Percentiles rank a stretch among this genome's conserved stretches.
phyloP scores from a whole-genome alignment of 2,888 invertebrate genomes.

The Gastracanthus pulcherrimus region DNA sequence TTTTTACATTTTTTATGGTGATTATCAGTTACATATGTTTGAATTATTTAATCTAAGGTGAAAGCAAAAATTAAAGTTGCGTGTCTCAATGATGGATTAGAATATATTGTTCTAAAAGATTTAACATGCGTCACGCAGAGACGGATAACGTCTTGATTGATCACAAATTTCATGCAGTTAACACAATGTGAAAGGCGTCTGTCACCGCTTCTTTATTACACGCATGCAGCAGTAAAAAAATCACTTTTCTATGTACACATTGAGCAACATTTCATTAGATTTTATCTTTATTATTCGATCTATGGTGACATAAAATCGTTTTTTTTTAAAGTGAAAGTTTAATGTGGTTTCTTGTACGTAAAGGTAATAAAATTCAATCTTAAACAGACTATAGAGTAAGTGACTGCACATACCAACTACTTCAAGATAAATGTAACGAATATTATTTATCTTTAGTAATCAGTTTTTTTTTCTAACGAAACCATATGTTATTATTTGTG shows the following conservation, averaged over 20 bases:
- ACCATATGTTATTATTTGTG: no score
- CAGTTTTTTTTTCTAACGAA: no score
- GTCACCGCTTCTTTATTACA: neutral
- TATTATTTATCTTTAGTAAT: no score
- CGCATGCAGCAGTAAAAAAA: neutral
- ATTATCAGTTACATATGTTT: no score
- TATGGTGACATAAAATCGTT: neutral
- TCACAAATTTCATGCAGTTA: neutral
- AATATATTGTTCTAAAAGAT: neutral
- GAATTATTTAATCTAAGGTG: neutral
- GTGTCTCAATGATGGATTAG: neutral
- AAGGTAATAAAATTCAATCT: no score
- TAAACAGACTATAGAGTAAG: no score
- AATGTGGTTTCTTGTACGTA: neutral
- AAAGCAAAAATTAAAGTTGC: neutral
- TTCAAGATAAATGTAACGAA: no score
- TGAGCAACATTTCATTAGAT: neutral
- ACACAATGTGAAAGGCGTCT: neutral
- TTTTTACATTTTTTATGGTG: no score
- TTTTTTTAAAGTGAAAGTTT: neutral
- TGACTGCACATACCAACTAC: no score
- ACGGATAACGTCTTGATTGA: neutral
- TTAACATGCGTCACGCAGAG: neutral
- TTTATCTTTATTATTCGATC: neutral
- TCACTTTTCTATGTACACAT: neutral